Percentiles rank a stretch among this genome's conserved stretches.
Conservation (phyloP, 30 jellyfish, hydroid and myxozoan genomes). For the Clytia hemisphaerica region DNA sequence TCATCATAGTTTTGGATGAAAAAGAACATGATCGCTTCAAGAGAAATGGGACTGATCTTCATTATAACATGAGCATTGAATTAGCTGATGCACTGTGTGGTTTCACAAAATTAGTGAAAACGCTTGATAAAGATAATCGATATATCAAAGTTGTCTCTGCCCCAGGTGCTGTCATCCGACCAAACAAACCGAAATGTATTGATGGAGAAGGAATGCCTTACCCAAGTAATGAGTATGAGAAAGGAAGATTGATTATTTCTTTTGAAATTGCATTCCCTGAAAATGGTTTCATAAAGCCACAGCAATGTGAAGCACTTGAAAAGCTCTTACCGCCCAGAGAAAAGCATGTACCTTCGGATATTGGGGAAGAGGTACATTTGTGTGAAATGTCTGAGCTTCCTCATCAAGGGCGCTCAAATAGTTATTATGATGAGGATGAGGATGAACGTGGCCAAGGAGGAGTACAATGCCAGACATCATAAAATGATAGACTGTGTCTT, state of each 20-base stretch:
- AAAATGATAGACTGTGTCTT: conserved; percentile 8
- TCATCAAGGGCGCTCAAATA: conserved; percentile 40
- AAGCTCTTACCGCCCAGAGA: conserved; percentile 69
- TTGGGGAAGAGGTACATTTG: conserved; percentile 66
- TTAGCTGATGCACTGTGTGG: conserved; percentile 92
- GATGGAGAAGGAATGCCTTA: conserved; percentile 92
- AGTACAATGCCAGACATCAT: conserved; percentile 94
- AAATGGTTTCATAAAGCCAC: conserved; percentile 45
- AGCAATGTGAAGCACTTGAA: conserved; percentile 39
- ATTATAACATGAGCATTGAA: conserved; percentile 56
- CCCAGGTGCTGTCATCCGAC: conserved; percentile 91
- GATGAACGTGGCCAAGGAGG: conserved; percentile 63
- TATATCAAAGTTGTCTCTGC: conserved; percentile 47
- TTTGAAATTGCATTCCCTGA: conserved; percentile 81
- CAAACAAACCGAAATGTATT: conserved; percentile 67
- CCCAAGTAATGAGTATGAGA: conserved; percentile 28
- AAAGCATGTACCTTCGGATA: conserved; percentile 75
- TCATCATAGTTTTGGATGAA: conserved; percentile 79
- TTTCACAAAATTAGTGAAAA: conserved; percentile 43
- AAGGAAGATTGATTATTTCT: conserved; percentile 65
- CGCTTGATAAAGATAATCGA: conserved; percentile 68
- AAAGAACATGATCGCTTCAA: conserved; percentile 63
- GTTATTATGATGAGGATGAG: conserved; percentile 85
- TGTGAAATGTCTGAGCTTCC: conserved; percentile 50
- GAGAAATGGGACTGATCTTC: conserved; percentile 55